A percentile compares a stretch with the other conserved stretches of the same genome.
These are phyloP conservation scores for Lepetodrilus schrolli DNA, from an alignment of 2,888 invertebrate genomes.

Conservation along the genomic window DNA sequence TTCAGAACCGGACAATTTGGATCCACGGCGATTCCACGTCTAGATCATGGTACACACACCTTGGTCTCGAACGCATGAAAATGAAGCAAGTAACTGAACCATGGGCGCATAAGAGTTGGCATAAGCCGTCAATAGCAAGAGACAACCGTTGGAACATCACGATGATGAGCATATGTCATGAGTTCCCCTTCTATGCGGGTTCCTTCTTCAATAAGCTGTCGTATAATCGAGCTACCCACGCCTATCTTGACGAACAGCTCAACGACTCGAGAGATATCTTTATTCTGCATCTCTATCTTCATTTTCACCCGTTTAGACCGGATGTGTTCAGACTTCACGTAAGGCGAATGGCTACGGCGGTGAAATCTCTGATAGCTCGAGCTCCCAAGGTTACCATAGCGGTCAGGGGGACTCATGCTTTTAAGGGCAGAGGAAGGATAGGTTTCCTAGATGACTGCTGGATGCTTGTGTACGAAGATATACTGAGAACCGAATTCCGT, in stretches of 20 bases:
- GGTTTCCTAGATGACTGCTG: not conserved
- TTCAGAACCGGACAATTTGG: not conserved
- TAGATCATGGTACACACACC: not conserved
- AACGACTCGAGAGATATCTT: not conserved
- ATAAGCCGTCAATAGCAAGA: not conserved
- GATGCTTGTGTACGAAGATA: not conserved
- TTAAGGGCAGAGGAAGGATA: not conserved
- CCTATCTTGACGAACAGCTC: not conserved
- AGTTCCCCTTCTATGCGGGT: not conserved
- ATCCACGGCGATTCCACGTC: not conserved
- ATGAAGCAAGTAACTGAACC: not conserved
- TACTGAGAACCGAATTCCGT: not conserved
- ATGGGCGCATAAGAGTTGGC: not conserved
- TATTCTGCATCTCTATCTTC: not conserved
- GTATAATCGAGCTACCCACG: not conserved
- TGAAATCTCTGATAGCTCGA: not conserved
- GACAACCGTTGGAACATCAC: not conserved
- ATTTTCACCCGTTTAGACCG: not conserved
- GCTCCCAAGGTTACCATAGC: not conserved
- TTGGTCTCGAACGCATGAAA: not conserved
- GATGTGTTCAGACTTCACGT: not conserved
- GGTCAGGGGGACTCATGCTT: not conserved
- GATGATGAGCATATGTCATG: not conserved
- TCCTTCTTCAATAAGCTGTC: not conserved
- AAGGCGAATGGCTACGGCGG: not conserved